Evolutionary conservation across 2,888 invertebrate genomes (phyloP).

Genomic region (Isoperla grammatica): DNA sequence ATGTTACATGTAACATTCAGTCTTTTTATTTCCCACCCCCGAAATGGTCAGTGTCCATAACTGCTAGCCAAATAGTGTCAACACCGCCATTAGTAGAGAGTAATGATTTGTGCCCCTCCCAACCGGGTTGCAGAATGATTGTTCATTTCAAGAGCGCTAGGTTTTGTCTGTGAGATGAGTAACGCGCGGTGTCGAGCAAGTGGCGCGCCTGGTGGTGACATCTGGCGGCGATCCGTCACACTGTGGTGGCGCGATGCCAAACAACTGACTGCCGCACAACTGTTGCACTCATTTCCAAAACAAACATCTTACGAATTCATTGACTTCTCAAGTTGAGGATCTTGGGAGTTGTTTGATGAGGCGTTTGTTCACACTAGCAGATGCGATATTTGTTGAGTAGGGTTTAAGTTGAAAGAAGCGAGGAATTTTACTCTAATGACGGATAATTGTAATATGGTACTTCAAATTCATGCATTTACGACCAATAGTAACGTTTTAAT

Average conservation of each 20-base stretch:
- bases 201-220: conserved; percentile 14
- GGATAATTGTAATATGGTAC: too few species aligned
- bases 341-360: too few species aligned
- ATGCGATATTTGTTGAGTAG: too few species aligned
- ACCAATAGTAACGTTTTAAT: too few species aligned
- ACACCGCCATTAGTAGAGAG: too few species aligned
- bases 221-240: conserved; percentile 14
- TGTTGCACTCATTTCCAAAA: conserved; percentile 2
- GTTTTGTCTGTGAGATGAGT: conserved; percentile 16
- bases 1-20: too few species aligned
- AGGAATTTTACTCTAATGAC: too few species aligned
- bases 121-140: conserved; percentile 7
- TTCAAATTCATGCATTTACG: too few species aligned
- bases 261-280: conserved; percentile 2
- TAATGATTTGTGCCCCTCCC: neutral
- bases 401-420: too few species aligned
- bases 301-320: too few species aligned
- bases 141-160: conserved; percentile 7
- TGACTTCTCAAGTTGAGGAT: too few species aligned
- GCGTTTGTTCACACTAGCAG: too few species aligned
- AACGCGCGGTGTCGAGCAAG: conserved; percentile 1
- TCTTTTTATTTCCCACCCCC: neutral
- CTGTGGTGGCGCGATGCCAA: conserved; percentile 7
- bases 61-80: neutral
- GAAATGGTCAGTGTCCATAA: neutral